A percentile compares a stretch with the other conserved stretches of the same genome.
phyloP scores from a whole-genome alignment of 2,888 invertebrate species.

The Magallana nippona region DNA sequence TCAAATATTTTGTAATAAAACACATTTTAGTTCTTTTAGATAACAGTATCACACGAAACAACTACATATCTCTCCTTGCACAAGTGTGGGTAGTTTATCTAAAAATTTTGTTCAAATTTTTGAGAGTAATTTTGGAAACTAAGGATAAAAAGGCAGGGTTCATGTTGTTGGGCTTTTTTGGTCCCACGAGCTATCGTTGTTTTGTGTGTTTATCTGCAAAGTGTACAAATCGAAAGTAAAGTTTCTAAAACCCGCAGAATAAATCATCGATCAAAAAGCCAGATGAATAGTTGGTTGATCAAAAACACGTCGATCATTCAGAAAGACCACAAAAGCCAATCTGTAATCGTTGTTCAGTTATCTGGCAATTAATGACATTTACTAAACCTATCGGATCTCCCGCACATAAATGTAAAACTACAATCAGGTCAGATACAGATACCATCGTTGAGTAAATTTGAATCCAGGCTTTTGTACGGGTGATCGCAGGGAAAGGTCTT shows the following conservation, averaged over 20 bases:
- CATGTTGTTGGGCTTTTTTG: background rate
- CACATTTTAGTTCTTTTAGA: background rate
- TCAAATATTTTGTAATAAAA: background rate
- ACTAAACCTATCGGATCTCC: constrained; percentile 1
- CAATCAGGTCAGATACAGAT: background rate
- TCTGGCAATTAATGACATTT: constrained; percentile 3
- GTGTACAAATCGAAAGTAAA: constrained; percentile 6
- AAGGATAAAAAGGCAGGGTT: background rate
- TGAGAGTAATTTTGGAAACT: background rate
- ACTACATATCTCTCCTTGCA: background rate
- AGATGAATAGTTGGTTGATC: background rate
- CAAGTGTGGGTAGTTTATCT: background rate
- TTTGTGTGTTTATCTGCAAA: background rate
- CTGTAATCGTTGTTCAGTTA: constrained; percentile 2
- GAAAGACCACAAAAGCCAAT: constrained; percentile 2
- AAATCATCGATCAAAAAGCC: background rate
- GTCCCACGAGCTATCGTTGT: background rate
- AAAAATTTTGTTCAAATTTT: background rate
- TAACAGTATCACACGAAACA: background rate
- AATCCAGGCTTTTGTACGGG: constrained; percentile 7
- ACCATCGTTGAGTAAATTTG: background rate
- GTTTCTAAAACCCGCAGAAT: background rate
- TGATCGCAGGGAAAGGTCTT: background rate
- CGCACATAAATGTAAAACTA: background rate
- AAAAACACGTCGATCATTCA: background rate